Conservation (phyloP, 2,797 vertebrate species). For the Notoglanidium macrostoma region DNA sequence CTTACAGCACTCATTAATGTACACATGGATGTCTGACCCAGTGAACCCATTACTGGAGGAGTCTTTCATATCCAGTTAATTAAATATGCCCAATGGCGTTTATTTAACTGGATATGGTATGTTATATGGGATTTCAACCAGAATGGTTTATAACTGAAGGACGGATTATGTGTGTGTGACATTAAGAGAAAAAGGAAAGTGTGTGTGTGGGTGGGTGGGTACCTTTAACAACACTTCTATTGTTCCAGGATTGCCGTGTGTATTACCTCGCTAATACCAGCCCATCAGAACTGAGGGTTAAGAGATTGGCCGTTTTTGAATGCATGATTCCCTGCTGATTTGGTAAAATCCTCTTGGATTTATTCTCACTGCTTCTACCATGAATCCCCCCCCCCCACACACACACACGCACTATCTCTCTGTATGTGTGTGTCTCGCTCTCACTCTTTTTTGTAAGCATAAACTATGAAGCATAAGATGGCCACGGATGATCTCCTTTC, state of each 20-base stretch:
- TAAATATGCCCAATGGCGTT: background rate
- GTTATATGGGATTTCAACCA: background rate
- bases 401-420: background rate
- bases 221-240: conserved; percentile 27
- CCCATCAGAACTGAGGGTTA: conserved; percentile 41
- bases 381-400: background rate
- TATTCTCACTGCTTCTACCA: conserved; percentile 23
- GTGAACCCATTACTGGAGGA: conserved; percentile 25
- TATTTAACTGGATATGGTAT: conserved; percentile 19
- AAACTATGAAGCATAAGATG: conserved; percentile 50
- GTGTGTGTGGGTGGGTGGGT: background rate
- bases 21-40: conserved; percentile 32
- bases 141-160: conserved; percentile 2
- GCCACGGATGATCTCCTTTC: conserved; percentile 33
- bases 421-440: background rate
- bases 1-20: conserved; percentile 11
- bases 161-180: background rate
- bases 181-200: background rate
- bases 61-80: conserved; percentile 33
- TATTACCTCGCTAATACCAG: conserved; percentile 27
- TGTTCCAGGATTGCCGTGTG: conserved; percentile 25
- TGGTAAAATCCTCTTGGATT: conserved; percentile 52
- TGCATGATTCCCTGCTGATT: conserved; percentile 33
- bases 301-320: conserved; percentile 48
- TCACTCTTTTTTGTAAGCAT: background rate